Base-by-base conservation (phyloP, 2,113 vertebrate species). In the Microcebus lehilahytsara region DNA sequence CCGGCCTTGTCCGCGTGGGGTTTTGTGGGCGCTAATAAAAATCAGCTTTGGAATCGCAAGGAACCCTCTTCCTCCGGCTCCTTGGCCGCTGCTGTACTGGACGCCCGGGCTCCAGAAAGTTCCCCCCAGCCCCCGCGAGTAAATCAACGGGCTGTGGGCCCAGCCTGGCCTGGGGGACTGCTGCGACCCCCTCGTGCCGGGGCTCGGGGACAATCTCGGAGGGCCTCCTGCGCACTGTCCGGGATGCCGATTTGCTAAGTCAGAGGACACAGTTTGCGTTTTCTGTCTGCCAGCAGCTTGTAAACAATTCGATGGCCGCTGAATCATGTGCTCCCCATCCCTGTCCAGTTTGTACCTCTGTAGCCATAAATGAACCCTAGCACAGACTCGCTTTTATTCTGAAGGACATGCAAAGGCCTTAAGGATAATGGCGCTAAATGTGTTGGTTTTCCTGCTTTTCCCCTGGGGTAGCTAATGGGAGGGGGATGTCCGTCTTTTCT, bases 371-470 rank as follows among this genome's bases (percentile, higher is more conserved):
- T 0, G 32, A 69, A 79, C 51, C 58, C 11, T 0, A 0, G 34
- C 27, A 20, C 86, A 64, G 89, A 60, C 1, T 60, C 56, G 96
- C 30, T 94, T 92, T 95, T 72, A 94, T 89, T 9, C 89, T 56
- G 86, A 97, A 97, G 95, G 97, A 97, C 98, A 98, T 96, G 91
- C 60, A 3, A 96, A 97, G 97, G 97, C 96, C 97, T 96, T 96
- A 97, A 94, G 97, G 98, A 97, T 98, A 98, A 98, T 97, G 96
- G 89, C 62, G 85, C 97, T 97, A 97, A 98, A 98, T 93, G 95
- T 93, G 86, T 95, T 97, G 98, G 96, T 98, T 98, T 99, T 98
- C 98, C 98, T 98, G 98, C 97, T 84, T 98, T 98, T 93, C 97
- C 98, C 97, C 98, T 66, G 92, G 98, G 92, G 78, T 72, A 37